Conservation (phyloP, 2,888 invertebrate genomes). For the Zygogramma bicolorata region DNA sequence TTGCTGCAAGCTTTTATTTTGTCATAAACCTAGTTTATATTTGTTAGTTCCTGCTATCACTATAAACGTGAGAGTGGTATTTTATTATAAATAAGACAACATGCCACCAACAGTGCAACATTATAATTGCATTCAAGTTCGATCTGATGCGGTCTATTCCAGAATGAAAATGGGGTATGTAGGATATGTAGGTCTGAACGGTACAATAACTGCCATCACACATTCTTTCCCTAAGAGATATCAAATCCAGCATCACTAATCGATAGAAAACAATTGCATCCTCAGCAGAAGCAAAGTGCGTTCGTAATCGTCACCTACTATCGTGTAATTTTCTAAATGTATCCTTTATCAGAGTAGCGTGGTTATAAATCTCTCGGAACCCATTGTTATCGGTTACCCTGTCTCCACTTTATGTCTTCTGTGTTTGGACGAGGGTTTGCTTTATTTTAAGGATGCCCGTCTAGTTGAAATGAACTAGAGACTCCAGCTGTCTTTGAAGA, state of each 20-base stretch:
- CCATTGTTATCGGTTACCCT: neutral
- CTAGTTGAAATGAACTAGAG: neutral
- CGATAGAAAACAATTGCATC: neutral
- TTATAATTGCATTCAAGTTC: no score
- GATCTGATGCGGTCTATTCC: no score
- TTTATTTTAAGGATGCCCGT: neutral
- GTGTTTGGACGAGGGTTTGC: neutral
- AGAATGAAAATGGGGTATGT: no score
- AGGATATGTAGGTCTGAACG: no score
- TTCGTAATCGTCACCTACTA: neutral
- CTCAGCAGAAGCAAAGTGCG: neutral
- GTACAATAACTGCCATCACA: neutral
- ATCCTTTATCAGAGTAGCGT: neutral
- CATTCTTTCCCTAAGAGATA: no score
- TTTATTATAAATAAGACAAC: constrained; percentile 29
- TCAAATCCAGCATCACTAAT: neutral
- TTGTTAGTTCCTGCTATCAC: constrained; percentile 13
- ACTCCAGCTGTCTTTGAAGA: neutral
- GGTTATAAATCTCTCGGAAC: neutral
- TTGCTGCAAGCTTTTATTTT: constrained; percentile 10
- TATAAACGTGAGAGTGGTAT: constrained; percentile 26
- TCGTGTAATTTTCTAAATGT: neutral
- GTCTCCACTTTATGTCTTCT: neutral
- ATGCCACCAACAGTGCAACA: constrained; percentile 11
- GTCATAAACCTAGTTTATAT: constrained; percentile 24